These are phyloP conservation scores for Pogona vitticeps DNA, from an alignment of 2,113 vertebrate species.

Conservation along the genomic window DNA sequence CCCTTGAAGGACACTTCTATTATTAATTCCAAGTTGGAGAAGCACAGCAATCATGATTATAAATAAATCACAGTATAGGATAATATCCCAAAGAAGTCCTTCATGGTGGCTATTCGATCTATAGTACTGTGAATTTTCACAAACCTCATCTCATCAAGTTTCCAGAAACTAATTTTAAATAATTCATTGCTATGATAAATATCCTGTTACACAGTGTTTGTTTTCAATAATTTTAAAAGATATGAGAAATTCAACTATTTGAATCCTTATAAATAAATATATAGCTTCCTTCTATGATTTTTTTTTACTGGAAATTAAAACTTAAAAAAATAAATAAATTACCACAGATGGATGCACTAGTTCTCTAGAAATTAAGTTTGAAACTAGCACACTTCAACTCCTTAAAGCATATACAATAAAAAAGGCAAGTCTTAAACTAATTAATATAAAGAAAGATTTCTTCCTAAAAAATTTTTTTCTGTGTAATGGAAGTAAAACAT, in stretches of 20 bases:
- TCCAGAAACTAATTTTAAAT: conserved; percentile 14
- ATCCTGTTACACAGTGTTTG: neutral
- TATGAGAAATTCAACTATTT: neutral
- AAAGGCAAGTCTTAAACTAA: too few relatives aligned
- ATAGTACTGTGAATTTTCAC: neutral
- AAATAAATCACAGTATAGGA: neutral
- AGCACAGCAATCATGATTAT: neutral
- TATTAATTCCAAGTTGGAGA: conserved; percentile 21
- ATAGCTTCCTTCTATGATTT: neutral
- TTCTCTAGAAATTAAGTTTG: neutral
- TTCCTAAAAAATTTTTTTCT: too few relatives aligned
- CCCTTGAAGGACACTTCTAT: conserved; percentile 13
- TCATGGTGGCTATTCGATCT: neutral
- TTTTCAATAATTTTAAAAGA: conserved; percentile 2
- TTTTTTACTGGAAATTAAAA: neutral
- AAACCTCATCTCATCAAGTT: neutral
- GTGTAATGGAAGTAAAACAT: too few relatives aligned
- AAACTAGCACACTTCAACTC: neutral
- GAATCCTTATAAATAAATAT: neutral
- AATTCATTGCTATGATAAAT: conserved; percentile 6
- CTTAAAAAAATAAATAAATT: neutral
- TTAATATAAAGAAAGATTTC: too few relatives aligned
- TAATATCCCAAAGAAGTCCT: neutral
- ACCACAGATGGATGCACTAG: neutral
- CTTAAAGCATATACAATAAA: neutral